Base-by-base conservation (phyloP, 2,888 invertebrate species). In the Hypomecis punctinalis region DNA sequence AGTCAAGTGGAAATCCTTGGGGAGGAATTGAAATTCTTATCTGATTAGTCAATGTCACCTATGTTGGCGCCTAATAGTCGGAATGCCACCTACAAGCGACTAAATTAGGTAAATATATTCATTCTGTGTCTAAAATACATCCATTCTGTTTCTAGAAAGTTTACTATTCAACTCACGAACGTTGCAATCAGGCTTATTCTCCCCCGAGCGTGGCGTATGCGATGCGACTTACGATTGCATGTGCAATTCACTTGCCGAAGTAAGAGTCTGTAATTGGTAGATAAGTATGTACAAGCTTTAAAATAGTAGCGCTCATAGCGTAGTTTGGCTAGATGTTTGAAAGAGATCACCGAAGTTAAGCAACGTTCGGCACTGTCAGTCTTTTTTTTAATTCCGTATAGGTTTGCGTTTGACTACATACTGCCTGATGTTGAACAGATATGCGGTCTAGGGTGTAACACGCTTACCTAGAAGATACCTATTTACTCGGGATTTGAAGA, bases 101-200 rank as follows among this genome's bases (percentile, higher is more conserved):
- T 49, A 40, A 52, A 52, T 40, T 9, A 11, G n/a, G 43, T 10
- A n/a, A 23, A 43, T 11, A n/a, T 52, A 52, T 52, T 13, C 40
- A 40, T 40, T 7, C 5, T 8, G 13, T 48, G 40, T 52, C 10
- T 40, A 23, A 23, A 23, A 23, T 23, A 23, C 23, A 23, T 23
- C 23, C 23, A 23, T 23, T 23, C 23, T 23, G 23, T 23, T 23
- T 23, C 23, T 23, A 23, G 35, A 42, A 47, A 52, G 36, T 45
- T 40, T 11, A n/a, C 39, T 53, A 61, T 88, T 85, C 89, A 69
- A 53, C 54, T 57, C 84, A 81, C 78, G 82, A 67, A 52, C 63
- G 70, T 69, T 72, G 78, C 82, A 88, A 88, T 88, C 83, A 86
- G 78, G 76, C 77, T 76, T 81, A 83, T 88, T 88, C 85, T 84